Evolutionary conservation across 2,888 invertebrate species (phyloP).

Genomic region (Leptinotarsa tumamoca): DNA sequence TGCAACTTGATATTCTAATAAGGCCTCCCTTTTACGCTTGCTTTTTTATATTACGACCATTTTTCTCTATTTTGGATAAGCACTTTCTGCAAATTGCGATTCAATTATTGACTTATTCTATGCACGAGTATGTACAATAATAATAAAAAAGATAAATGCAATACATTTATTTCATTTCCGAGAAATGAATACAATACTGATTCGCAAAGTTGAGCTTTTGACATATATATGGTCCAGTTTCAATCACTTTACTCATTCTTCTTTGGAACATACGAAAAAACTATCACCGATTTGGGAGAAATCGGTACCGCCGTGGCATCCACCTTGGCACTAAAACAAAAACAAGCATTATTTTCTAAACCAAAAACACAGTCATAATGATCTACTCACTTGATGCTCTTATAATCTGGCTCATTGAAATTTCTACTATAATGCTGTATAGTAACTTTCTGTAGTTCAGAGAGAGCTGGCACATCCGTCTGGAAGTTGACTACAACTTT

Average conservation of each 20-base stretch:
- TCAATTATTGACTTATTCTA: too few relatives aligned
- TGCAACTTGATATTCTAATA: too few relatives aligned
- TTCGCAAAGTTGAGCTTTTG: constrained; percentile 5
- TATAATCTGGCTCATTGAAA: constrained; percentile 65
- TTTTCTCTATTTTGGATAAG: too few relatives aligned
- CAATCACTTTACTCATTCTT: constrained; percentile 52
- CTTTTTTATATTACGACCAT: too few relatives aligned
- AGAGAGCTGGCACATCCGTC: constrained; percentile 60
- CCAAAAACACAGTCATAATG: background rate
- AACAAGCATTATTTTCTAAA: constrained; percentile 22
- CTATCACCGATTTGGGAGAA: constrained; percentile 73
- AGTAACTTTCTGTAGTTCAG: constrained; percentile 73
- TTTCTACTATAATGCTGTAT: constrained; percentile 71
- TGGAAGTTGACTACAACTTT: constrained; percentile 69
- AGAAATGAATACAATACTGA: constrained; percentile 18
- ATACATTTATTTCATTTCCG: constrained; percentile 17
- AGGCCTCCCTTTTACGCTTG: too few relatives aligned
- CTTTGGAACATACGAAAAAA: constrained; percentile 78
- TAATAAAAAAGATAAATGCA: background rate
- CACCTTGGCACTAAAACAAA: constrained; percentile 71
- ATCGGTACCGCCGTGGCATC: constrained; percentile 71
- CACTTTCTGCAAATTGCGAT: too few relatives aligned
- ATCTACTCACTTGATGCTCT: constrained; percentile 65
- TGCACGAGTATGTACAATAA: background rate
- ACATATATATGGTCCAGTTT: background rate